Percentiles rank a stretch among this genome's conserved stretches.
Evolutionary conservation across 2,113 vertebrate species (phyloP).

Genomic region (Crotophaga sulcirostris): DNA sequence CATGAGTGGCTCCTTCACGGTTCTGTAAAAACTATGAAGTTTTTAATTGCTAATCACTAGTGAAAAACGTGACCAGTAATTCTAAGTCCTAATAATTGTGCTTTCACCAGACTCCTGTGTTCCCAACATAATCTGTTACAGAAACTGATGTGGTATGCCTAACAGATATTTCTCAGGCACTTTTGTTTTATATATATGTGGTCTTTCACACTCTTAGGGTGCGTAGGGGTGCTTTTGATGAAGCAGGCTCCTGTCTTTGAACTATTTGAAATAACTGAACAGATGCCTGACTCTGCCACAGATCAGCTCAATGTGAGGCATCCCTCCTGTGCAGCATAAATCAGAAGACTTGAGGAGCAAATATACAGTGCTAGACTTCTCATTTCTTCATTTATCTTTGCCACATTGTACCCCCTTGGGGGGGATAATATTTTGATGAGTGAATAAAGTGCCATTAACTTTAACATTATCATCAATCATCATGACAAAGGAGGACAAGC

Average conservation of each 20-base stretch:
- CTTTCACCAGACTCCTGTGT: neutral
- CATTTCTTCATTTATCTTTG: conserved; percentile 40
- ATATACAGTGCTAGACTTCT: neutral
- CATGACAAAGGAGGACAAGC: conserved; percentile 28
- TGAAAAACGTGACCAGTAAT: neutral
- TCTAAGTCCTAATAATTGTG: neutral
- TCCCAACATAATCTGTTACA: neutral
- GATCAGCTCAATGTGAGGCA: neutral
- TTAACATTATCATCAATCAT: conserved; percentile 25
- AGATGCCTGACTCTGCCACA: neutral
- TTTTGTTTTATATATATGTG: neutral
- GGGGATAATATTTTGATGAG: conserved; percentile 53
- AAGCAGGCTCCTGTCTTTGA: conserved; percentile 17
- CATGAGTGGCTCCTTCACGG: neutral
- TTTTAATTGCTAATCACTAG: neutral
- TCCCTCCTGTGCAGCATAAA: conserved; percentile 23
- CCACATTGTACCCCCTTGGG: neutral
- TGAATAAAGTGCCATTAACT: conserved; percentile 40
- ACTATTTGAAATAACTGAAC: neutral
- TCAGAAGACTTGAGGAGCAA: neutral
- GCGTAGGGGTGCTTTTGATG: neutral
- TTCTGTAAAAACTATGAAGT: neutral
- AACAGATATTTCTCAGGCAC: neutral
- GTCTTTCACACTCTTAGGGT: neutral
- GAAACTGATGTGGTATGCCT: neutral